Base-by-base conservation (phyloP, 2,113 vertebrate genomes). In the Alces alces region DNA sequence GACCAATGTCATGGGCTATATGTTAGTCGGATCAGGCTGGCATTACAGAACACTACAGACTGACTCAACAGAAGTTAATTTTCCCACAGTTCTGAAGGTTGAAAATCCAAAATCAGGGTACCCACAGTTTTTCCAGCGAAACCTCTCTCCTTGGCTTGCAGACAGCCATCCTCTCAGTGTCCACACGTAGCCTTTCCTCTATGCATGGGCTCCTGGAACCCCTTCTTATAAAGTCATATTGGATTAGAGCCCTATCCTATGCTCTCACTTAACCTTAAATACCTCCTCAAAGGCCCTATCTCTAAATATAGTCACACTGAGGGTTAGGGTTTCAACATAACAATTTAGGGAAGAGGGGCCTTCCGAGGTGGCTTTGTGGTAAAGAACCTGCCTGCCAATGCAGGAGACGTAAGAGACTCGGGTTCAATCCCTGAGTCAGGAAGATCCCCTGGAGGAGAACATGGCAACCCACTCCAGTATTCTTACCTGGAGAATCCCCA, bases 121-220 rank as follows among this genome's bases (percentile, higher is more conserved):
- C 3, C 30, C 2, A 21, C 78, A 52, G 61, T 19, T 1, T 45
- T 54, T 79, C 92, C 47, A 21, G 21, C 1, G 19, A 27, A 78
- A 36, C n/a, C 27, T 39, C 3, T 17, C 47, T 89, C 45, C 16
- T 45, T 15, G 36, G 76, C 78, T 86, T 57, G 5, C 2, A 50
- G 50, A 27, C 0, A 4, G 47, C 91, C 10, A 0, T 39, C 64
- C 45, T 55, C 47, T 52, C 61, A 7, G 54, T 33, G 28, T 50
- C 36, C 33, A 12, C 33, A 1, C 0, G 1, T 2, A 6, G 45
- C 47, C 58, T 82, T 45, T 86, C 43, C 33, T 80, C 58, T 11
- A 9, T 17, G 30, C 14, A 5, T 25, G 21, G 17, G 15, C 30
- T 28, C 64, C 30, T n/a, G 12, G 17, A 17, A 11, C 16, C 50